These are phyloP conservation scores for Drosophila simulans DNA, from an alignment of 1,140 invertebrate genomes.

Conservation along the genomic window DNA sequence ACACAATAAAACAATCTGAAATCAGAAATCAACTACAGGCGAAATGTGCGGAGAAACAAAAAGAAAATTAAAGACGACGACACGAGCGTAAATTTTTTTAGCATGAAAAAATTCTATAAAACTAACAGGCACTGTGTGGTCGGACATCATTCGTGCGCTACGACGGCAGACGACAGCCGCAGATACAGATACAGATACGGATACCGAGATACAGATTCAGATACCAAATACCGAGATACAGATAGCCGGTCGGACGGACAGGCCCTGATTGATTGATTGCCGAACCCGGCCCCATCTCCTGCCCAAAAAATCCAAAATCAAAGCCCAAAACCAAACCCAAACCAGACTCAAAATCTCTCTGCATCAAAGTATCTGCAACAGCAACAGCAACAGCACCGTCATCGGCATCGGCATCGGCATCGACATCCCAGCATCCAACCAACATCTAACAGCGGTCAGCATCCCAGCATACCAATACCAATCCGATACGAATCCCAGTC, in stretches of 20 bases:
- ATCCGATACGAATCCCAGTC: constrained; percentile 3
- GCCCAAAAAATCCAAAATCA: constrained; percentile 38
- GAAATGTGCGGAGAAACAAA: constrained; percentile 75
- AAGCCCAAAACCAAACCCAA: constrained; percentile 34
- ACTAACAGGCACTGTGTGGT: constrained; percentile 82
- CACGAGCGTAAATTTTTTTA: constrained; percentile 82
- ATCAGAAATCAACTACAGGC: constrained; percentile 52
- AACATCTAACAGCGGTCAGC: constrained; percentile 60
- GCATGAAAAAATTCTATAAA: constrained; percentile 84
- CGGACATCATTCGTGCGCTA: constrained; percentile 78
- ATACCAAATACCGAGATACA: constrained; percentile 30
- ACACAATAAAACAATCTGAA: constrained; percentile 26
- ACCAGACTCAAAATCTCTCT: constrained; percentile 49
- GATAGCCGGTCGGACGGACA: constrained; percentile 27
- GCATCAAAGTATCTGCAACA: constrained; percentile 24
- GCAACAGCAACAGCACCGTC: not conserved
- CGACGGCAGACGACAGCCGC: constrained; percentile 63
- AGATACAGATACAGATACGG: constrained; percentile 54
- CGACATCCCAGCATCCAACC: constrained; percentile 30
- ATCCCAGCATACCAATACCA: constrained; percentile 25
- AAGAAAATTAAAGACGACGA: constrained; percentile 81
- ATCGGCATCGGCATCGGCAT: constrained; percentile 2
- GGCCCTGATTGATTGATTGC: constrained; percentile 73
- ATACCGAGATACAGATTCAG: constrained; percentile 45
- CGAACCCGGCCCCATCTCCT: constrained; percentile 41